Evolutionary conservation across 2,888 invertebrate genomes (phyloP), one percentile per base, ranked within the genome.

Genomic region (Cistogaster globosa): DNA sequence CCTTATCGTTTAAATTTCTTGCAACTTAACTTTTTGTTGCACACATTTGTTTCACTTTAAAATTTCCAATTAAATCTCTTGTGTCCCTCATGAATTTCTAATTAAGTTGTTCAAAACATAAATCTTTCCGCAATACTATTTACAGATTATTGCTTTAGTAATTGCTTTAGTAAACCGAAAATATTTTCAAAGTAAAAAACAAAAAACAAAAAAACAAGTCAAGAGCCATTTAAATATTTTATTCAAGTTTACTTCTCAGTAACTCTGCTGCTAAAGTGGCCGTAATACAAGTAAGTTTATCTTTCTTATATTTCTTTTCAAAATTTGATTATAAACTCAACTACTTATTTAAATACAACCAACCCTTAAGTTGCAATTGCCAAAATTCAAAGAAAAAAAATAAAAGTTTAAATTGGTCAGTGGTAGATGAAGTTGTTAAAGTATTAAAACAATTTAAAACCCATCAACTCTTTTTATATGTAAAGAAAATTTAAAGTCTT

Each of bases 291-390:
- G 58, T 77, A 42, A 42, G 42, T 42, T 42, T 32, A 32, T 32
- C 32, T 32, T 2, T 42, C 42, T n/a, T 42, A 6, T 2, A 12
- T 42, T 12, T 42, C 11, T 42, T 4, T 42, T 42, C 42, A 26
- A 7, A 65, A 32, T 79, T 62, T 57, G 53, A 75, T 84, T 79
- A 69, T 51, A 36, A n/a, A 58, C 74, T 75, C 26, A 69, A 81
- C 57, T 77, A 58, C 77, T 81, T 81, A 74, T 76, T 62, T 57
- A 81, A 77, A 69, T 76, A 2, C 3, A 48, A 16, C n/a, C 0
- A 48, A 48, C 45, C 16, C 45, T 16, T 81, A 74, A 68, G 55
- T 81, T 69, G 63, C 42, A 55, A 22, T 69, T 62, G 14, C 18
- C 38, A 18, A 60, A 75, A 26, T 1, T 26, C 4, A 26, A 2